Evolutionary conservation across 2,113 vertebrate genomes (phyloP).

Genomic region (Petroica traversi): DNA sequence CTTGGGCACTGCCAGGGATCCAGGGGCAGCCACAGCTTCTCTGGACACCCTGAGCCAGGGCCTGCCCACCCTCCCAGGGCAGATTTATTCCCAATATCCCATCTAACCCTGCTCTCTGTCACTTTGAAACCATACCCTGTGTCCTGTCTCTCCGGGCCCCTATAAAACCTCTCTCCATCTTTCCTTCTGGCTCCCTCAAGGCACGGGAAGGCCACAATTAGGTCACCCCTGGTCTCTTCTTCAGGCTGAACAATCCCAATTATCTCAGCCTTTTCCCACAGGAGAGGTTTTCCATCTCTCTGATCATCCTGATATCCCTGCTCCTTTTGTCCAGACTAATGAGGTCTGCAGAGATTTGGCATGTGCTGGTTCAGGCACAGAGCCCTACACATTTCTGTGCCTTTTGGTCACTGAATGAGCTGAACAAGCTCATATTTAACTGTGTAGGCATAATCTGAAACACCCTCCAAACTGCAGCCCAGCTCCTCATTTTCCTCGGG

Average conservation of each 20-base stretch:
- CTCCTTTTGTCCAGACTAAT: neutral
- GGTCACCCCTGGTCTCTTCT: neutral
- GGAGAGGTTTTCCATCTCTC: neutral
- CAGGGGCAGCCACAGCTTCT: neutral
- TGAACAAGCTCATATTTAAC: neutral
- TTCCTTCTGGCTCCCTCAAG: neutral
- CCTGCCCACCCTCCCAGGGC: rapidly evolving
- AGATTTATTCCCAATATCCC: rapidly evolving
- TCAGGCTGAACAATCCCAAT: neutral
- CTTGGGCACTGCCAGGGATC: neutral
- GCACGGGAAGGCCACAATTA: neutral
- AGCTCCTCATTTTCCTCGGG: neutral
- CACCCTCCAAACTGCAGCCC: neutral
- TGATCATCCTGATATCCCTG: neutral
- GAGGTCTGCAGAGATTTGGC: neutral
- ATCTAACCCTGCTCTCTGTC: rapidly evolving
- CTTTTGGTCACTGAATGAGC: neutral
- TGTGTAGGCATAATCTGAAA: neutral
- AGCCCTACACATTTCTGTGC: no score
- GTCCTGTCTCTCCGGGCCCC: neutral
- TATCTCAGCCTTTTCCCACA: neutral
- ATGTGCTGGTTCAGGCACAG: neutral
- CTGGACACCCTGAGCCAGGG: neutral
- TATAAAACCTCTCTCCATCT: neutral
- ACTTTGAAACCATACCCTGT: neutral